Conservation (phyloP, 2,113 vertebrate species). For the Poeciliopsis occidentalis region DNA sequence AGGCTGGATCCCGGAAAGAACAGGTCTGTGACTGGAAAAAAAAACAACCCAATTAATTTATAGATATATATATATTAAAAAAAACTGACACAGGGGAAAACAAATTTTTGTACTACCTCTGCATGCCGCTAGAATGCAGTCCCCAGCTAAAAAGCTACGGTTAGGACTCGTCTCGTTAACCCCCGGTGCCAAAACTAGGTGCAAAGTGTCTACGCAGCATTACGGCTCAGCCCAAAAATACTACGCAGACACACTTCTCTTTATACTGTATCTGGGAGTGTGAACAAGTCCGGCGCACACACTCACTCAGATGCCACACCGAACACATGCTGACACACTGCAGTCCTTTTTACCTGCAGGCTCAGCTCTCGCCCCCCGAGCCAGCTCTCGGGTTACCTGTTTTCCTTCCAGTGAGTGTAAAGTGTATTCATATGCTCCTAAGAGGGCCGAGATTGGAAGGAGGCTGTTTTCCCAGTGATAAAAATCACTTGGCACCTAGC, state of each 20-base stretch:
- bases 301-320: slow-evolving; percentile 36
- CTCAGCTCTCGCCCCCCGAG: slow-evolving; percentile 56
- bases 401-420: slow-evolving; percentile 84
- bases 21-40: too few relatives aligned
- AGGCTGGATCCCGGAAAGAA: too few relatives aligned
- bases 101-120: neutral
- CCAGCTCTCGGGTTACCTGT: slow-evolving; percentile 85
- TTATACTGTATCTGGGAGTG: slow-evolving; percentile 43
- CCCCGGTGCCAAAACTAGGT: slow-evolving; percentile 9
- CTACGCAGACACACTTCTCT: slow-evolving; percentile 39
- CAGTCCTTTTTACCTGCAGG: slow-evolving; percentile 65
- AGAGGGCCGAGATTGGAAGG: slow-evolving; percentile 87
- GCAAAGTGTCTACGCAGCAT: slow-evolving; percentile 16
- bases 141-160: neutral
- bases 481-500: slow-evolving; percentile 88
- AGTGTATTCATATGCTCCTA: slow-evolving; percentile 78
- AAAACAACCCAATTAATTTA: too few relatives aligned
- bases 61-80: too few relatives aligned
- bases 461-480: slow-evolving; percentile 88
- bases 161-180: neutral
- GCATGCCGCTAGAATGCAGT: neutral
- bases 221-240: slow-evolving; percentile 10
- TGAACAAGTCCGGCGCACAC: slow-evolving; percentile 56
- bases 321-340: slow-evolving; percentile 62
- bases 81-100: too few relatives aligned